These are phyloP conservation scores for Habropoda laboriosa DNA, from an alignment of 1,140 invertebrate species.

Conservation along the genomic window DNA sequence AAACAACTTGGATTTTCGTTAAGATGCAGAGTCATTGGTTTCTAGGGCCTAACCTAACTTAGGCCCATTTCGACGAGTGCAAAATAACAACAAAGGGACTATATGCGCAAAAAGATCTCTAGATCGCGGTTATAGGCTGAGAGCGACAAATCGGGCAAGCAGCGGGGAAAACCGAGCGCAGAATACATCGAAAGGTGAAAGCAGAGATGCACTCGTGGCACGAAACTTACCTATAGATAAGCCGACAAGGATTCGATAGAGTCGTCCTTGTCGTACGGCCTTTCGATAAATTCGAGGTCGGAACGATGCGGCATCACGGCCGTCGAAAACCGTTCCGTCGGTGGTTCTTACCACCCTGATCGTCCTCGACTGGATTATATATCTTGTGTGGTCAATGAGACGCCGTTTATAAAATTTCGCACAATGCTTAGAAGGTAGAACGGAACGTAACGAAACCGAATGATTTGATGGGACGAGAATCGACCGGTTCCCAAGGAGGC, in stretches of 20 bases:
- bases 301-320: slow-evolving; percentile 73
- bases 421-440: neutral
- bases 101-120: neutral
- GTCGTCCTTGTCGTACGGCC: slow-evolving; percentile 50
- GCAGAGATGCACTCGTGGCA: slow-evolving; percentile 38
- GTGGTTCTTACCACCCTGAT: slow-evolving; percentile 38
- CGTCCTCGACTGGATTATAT: slow-evolving; percentile 35
- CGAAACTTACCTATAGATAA: slow-evolving; percentile 55
- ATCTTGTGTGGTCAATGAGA: slow-evolving; percentile 7
- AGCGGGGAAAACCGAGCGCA: neutral
- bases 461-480: slow-evolving; percentile 35
- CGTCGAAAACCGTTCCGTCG: slow-evolving; percentile 39
- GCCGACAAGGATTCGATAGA: slow-evolving; percentile 52
- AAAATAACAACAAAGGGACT: slow-evolving; percentile 60
- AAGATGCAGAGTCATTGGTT: slow-evolving; percentile 73
- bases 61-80: slow-evolving; percentile 1
- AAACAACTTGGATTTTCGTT: slow-evolving; percentile 36
- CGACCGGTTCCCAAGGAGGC: slow-evolving; percentile 4
- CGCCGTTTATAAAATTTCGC: slow-evolving; percentile 22
- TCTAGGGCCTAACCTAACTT: slow-evolving; percentile 66
- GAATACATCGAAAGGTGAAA: slow-evolving; percentile 2
- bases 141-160: slow-evolving; percentile 25
- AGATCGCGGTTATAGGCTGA: slow-evolving; percentile 25
- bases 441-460: neutral
- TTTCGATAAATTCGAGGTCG: slow-evolving; percentile 66